Evolutionary conservation across 2,888 invertebrate species (phyloP).

Genomic region (Falcaria lacertinaria): DNA sequence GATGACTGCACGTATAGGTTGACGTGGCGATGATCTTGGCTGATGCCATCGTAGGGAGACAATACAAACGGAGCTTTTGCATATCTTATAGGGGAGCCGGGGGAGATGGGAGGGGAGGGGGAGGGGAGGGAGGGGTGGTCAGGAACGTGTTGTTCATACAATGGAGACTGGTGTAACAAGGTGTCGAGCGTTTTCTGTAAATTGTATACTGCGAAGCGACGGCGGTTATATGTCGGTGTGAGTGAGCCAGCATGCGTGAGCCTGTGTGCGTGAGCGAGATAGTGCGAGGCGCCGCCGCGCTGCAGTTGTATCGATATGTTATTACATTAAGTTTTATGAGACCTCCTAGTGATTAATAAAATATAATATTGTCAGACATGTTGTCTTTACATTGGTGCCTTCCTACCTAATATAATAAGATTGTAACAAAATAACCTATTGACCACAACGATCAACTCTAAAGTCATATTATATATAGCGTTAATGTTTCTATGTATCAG

Average conservation of each 20-base stretch:
- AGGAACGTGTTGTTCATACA: background rate
- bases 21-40: no score
- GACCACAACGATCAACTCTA: no score
- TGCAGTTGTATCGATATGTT: conserved; percentile 3
- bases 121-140: background rate
- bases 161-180: background rate
- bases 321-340: conserved; percentile 15
- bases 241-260: background rate
- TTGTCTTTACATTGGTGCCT: background rate
- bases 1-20: no score
- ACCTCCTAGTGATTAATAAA: conserved; percentile 21
- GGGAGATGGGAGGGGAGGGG: background rate
- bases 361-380: conserved; percentile 10
- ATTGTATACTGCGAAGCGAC: background rate
- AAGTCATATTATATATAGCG: no score
- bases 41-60: no score
- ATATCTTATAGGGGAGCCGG: background rate
- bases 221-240: background rate
- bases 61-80: background rate
- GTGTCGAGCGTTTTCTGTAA: background rate
- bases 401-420: no score
- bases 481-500: no score
- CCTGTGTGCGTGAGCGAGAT: conserved; percentile 6
- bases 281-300: conserved; percentile 3
- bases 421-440: no score